phyloP scores from a whole-genome alignment of 2,797 vertebrate genomes.

The Leptatherina wallacei region DNA sequence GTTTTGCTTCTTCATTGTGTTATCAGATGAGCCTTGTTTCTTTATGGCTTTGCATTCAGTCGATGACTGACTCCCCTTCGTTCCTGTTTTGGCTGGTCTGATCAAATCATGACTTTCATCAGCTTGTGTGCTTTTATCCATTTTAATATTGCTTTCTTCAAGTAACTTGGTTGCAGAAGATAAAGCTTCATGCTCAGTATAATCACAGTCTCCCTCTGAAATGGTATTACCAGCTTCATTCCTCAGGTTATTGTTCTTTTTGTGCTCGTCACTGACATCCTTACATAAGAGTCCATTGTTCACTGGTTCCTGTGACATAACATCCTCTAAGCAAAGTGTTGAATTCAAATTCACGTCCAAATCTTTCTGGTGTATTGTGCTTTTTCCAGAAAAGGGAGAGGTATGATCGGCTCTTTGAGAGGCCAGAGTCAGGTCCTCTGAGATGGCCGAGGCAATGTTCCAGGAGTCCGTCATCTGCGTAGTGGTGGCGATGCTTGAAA shows the following conservation, averaged over 20 bases:
- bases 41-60: slow-evolving; percentile 66
- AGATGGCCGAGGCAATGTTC: slow-evolving; percentile 78
- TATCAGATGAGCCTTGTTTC: slow-evolving; percentile 79
- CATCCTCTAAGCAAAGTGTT: slow-evolving; percentile 66
- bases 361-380: slow-evolving; percentile 67
- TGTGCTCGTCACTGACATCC: slow-evolving; percentile 44
- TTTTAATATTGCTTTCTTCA: slow-evolving; percentile 62
- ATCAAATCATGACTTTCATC: slow-evolving; percentile 57
- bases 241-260: slow-evolving; percentile 55
- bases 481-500: slow-evolving; percentile 72
- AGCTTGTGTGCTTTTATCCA: slow-evolving; percentile 75
- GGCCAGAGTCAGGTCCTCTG: slow-evolving; percentile 82
- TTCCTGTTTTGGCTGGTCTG: slow-evolving; percentile 49
- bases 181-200: slow-evolving; percentile 39
- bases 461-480: slow-evolving; percentile 73
- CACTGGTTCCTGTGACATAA: slow-evolving; percentile 79
- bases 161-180: slow-evolving; percentile 18
- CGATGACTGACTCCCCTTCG: slow-evolving; percentile 55
- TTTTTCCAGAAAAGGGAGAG: slow-evolving; percentile 63
- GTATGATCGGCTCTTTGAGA: slow-evolving; percentile 33
- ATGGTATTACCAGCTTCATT: slow-evolving; percentile 19
- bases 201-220: slow-evolving; percentile 26
- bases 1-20: slow-evolving; percentile 68
- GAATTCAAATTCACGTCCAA: slow-evolving; percentile 80
- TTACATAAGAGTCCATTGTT: slow-evolving; percentile 52